Evolutionary conservation across 2,888 invertebrate genomes (phyloP), one percentile per base, ranked within the genome.

Genomic region (Drosophila subquinaria): DNA sequence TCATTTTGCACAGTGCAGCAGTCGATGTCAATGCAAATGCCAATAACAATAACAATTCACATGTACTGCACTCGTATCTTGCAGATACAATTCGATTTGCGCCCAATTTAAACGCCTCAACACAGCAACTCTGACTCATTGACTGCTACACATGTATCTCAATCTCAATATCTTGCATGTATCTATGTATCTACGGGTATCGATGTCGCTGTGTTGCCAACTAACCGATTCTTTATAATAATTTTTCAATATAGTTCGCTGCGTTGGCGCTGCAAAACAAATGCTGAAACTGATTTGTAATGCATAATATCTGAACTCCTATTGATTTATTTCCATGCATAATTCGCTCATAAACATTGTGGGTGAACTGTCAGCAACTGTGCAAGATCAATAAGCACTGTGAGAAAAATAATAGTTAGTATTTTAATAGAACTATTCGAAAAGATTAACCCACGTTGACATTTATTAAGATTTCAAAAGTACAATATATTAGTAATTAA

Each of bases 71-170:
- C 30, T 8, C 8, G 30, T 30, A 75, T 66, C 66, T 72, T 35
- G 47, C 55, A 82, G 78, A 77, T 82, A 68, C 80, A 82, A 88
- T 89, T 86, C 76, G 86, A 86, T 84, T 89, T 89, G 86, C 82
- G 88, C 88, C 89, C 86, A 89, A 86, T 86, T 84, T 86, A 82
- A 86, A 89, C 86, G 86, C 86, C 86, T 86, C 82, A 84, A 80
- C 88, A 57, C 63, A 48, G 13, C 57, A 48, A 17, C 36, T 17
- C 66, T 83, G 86, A 88, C 81, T 83, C 82, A 82, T 69, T 77
- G 82, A 73, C 82, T 79, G 35, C 56, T 78, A 88, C 82, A 82
- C 82, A 77, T 83, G 83, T 88, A 86, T 77, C 82, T 69, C 45
- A 45, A 60, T 76, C 53, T 38, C 57, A 40, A 70, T 69, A 80